Base-by-base conservation (phyloP, 2,113 vertebrate genomes). In the Asarcornis scutulata region DNA sequence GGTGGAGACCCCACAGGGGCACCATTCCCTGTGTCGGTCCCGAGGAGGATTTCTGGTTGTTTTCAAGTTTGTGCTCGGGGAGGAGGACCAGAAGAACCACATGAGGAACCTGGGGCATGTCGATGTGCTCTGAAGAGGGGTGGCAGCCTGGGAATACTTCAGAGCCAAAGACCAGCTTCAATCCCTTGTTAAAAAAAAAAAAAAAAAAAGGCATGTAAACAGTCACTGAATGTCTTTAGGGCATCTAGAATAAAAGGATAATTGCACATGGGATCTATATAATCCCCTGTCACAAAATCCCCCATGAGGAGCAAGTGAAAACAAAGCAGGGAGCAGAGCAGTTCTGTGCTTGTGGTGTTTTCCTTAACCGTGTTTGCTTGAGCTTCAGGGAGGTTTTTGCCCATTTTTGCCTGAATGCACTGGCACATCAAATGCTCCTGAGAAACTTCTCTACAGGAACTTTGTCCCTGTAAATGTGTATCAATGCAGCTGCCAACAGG, bases 401-500 rank as follows among this genome's bases (percentile, higher is more conserved):
- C 48, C 75, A 52, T 29, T 21, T 80, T 86, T 84, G 48, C 72
- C 66, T 48, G 74, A 86, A 88, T 95, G 66, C 66, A 25, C 16
- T 32, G 21, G 48, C 17, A 84, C 29, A 21, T 29, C 58, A 64
- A 83, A 73, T 15, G 27, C 72, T 40, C 42, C 62, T 16, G 14
- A 90, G 76, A 73, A 96, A 72, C 48, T 78, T 78, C 73, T 81
- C 34, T 56, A 38, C 52, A 26, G 78, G 20, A 68, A 18, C 44
- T 75, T 86, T 34, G 75, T 40, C 83, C 90, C 90, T 91, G 86
- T 84, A 88, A 93, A 68, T 21, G 50, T 87, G 14, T n/a, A 36
- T 40, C 20, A 36, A 25, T 9, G 66, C 44, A 76, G 34, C 71
- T 8, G 26, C 64, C 80, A 90, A 21, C 2, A 53, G 44, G 17